A percentile compares a stretch with the other conserved stretches of the same genome.
These are phyloP conservation scores for Zoanthus sociatus DNA, from an alignment of 92 coral and sea anemone genomes.

Conservation along the genomic window DNA sequence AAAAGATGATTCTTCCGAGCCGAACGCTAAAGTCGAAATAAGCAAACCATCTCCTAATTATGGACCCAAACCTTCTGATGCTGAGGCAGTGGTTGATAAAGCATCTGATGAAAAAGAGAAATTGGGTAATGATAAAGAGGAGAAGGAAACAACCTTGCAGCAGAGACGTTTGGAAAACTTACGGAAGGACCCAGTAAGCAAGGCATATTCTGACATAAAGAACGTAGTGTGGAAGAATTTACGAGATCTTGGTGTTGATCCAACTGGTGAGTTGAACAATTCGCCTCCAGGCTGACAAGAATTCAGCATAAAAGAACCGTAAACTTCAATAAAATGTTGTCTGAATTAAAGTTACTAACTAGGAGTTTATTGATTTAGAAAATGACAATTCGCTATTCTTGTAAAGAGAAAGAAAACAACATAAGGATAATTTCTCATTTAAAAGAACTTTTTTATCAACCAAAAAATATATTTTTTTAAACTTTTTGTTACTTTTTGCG, in stretches of 20 bases:
- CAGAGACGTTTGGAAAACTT: slow-evolving; percentile 46
- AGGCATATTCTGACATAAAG: slow-evolving; percentile 47
- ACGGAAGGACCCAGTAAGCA: slow-evolving; percentile 57
- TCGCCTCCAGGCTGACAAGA: background rate
- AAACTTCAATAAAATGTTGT: background rate
- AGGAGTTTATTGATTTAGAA: no score
- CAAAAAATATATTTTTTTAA: no score
- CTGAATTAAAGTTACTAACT: no score
- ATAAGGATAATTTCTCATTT: no score
- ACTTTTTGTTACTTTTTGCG: no score
- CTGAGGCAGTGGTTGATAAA: slow-evolving; percentile 5
- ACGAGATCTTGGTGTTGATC: slow-evolving; percentile 65
- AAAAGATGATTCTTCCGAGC: background rate
- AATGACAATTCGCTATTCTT: no score
- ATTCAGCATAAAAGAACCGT: background rate
- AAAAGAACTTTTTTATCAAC: no score
- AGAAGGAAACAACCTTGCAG: background rate
- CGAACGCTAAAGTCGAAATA: background rate
- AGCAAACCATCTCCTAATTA: background rate
- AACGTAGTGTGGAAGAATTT: slow-evolving; percentile 65
- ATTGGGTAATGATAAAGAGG: background rate
- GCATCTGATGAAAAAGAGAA: slow-evolving; percentile 21
- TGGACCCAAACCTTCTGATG: background rate
- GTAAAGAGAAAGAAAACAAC: no score
- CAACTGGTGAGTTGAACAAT: slow-evolving; percentile 56